These are phyloP conservation scores for Coelinius sp. DNA, from an alignment of 2,888 invertebrate species.

Conservation along the genomic window DNA sequence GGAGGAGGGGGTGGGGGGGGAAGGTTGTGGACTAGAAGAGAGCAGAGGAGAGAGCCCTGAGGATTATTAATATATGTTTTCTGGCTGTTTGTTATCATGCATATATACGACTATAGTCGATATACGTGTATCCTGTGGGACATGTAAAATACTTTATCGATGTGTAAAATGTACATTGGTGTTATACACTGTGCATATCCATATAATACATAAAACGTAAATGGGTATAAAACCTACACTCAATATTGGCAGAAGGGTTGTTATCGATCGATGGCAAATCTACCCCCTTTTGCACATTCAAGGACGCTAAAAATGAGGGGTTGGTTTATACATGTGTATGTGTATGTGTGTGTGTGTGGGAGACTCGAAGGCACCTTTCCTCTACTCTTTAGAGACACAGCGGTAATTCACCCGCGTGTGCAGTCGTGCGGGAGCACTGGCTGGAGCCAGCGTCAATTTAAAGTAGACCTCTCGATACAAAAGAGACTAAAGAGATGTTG, in stretches of 20 bases:
- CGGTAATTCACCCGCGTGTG: conserved; percentile 18
- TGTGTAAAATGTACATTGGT: neutral
- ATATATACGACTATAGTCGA: too few species aligned
- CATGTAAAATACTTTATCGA: conserved; percentile 3
- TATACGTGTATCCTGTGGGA: conserved; percentile 17
- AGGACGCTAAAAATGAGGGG: conserved; percentile 44
- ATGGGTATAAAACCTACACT: neutral
- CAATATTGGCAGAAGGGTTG: conserved; percentile 45
- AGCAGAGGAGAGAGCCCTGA: conserved; percentile 15
- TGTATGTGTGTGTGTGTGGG: neutral
- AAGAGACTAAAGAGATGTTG: neutral
- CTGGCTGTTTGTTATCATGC: conserved; percentile 37
- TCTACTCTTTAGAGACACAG: conserved; percentile 22
- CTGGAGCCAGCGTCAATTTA: conserved; percentile 20
- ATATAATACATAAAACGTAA: conserved; percentile 22
- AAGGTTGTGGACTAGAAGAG: conserved; percentile 30
- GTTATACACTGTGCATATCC: neutral
- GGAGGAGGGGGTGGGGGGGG: conserved; percentile 38
- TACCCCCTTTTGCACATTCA: conserved; percentile 40
- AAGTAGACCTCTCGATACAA: conserved; percentile 13
- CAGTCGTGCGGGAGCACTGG: conserved; percentile 13
- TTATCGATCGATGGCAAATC: conserved; percentile 47
- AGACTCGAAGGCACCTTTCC: conserved; percentile 18
- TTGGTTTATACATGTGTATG: neutral
- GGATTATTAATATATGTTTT: conserved; percentile 25